Percentiles rank a stretch among this genome's conserved stretches.
phyloP scores from a whole-genome alignment of 2,113 vertebrate species.

The Phycodurus eques region DNA sequence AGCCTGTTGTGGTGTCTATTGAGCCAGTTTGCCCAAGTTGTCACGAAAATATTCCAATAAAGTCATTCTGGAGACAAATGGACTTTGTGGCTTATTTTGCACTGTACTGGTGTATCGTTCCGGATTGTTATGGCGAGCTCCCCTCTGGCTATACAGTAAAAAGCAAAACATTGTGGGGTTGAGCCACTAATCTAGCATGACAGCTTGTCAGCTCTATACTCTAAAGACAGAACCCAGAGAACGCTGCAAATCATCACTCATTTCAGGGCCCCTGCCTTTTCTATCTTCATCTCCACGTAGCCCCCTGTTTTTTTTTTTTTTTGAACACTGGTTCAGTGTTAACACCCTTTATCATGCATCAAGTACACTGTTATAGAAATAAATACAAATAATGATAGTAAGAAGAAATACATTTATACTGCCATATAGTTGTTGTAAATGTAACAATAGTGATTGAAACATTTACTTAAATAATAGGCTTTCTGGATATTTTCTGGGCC shows the following conservation, averaged over 20 bases:
- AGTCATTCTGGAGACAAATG: conserved; percentile 41
- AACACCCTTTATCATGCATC: conserved; percentile 29
- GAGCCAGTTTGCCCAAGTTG: conserved; percentile 12
- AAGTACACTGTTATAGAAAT: background rate
- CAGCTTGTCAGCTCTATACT: conserved; percentile 65
- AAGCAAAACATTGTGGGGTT: conserved; percentile 59
- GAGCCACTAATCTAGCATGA: conserved; percentile 61
- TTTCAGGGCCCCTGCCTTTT: conserved; percentile 32
- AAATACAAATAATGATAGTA: background rate
- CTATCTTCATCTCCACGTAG: conserved; percentile 14
- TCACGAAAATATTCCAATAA: conserved; percentile 36
- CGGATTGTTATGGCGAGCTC: conserved; percentile 44
- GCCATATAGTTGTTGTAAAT: too few relatives aligned
- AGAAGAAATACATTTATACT: too few relatives aligned
- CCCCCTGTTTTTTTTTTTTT: conserved; percentile 4
- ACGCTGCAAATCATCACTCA: conserved; percentile 55
- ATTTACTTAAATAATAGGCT: too few relatives aligned
- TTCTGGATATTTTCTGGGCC: too few relatives aligned
- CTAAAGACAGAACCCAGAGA: conserved; percentile 62
- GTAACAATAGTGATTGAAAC: too few relatives aligned
- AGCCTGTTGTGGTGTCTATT: conserved; percentile 10
- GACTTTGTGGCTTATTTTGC: conserved; percentile 22
- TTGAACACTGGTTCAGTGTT: conserved; percentile 46
- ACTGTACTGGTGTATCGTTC: conserved; percentile 21
- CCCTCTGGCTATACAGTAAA: conserved; percentile 45